These are phyloP conservation scores for Sarcophilus harrisii DNA, from an alignment of 2,797 vertebrate species.

Conservation along the genomic window DNA sequence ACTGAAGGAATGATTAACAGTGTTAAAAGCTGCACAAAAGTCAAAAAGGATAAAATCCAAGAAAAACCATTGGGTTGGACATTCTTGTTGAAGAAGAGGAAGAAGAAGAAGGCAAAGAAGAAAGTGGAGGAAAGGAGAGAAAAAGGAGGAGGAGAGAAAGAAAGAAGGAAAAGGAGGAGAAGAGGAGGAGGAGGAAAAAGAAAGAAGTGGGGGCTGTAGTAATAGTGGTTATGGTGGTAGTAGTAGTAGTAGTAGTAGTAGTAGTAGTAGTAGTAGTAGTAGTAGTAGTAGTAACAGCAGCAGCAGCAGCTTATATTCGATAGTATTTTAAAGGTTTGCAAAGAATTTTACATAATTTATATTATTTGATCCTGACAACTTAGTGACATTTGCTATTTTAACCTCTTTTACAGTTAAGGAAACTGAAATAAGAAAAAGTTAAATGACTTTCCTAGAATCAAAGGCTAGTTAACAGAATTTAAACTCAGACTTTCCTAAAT, in stretches of 20 bases:
- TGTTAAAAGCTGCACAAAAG: background rate
- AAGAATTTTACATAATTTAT: background rate
- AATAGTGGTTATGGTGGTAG: too few relatives aligned
- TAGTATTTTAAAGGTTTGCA: background rate
- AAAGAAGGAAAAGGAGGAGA: rapidly evolving
- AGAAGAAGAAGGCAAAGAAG: too few relatives aligned
- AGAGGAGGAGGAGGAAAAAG: rapidly evolving
- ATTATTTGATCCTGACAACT: background rate
- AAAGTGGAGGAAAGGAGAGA: too few relatives aligned
- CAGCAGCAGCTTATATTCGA: background rate
- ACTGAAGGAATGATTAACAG: background rate
- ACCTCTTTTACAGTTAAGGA: background rate
- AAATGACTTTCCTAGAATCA: background rate
- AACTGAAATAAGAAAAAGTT: background rate
- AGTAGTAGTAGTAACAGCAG: background rate
- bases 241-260: too few relatives aligned
- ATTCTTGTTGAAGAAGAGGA: background rate
- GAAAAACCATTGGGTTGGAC: background rate
- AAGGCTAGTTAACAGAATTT: background rate
- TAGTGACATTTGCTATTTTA: background rate
- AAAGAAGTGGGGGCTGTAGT: rapidly evolving
- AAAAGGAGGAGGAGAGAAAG: too few relatives aligned
- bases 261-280: too few relatives aligned
- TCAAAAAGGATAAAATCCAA: background rate
- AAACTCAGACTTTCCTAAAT: background rate